Evolutionary conservation across 2,888 invertebrate species (phyloP), one percentile per base, ranked within the genome.

Genomic region (Cerastoderma edule): DNA sequence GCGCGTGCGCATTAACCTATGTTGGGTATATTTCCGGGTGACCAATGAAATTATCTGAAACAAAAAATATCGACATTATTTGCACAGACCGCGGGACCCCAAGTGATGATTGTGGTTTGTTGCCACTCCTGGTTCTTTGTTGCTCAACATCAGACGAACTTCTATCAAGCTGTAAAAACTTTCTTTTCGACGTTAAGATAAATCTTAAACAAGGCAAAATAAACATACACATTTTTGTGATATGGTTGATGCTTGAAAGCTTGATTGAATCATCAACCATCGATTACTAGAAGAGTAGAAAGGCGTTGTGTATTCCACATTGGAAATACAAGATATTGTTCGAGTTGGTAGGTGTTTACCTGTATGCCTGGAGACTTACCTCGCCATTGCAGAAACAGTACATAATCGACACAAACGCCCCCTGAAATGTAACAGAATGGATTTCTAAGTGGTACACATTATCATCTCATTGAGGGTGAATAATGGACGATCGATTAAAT

Each of bases 361-460:
- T 44, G 10, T 44, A 44, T 13, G 44, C 8, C 16, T 13, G 44
- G 44, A 44, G 10, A 28, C 67, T 67, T 56, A 91, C 91, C 88
- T 91, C 91, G 5, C 87, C 86, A 70, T 91, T 91, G 73, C 89
- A 87, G 75, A 91, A 91, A 75, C 91, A 91, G 79, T 90, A 91
- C 39, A 91, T 89, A 4, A 90, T 81, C 13, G 91, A 86, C 27
- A 91, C 90, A 67, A 91, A 85, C 0, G 90, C 85, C 5, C 91
- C 91, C 90, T 91, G 94, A 66, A 94, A 93, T 39, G 28, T 48
- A 27, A 56, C 54, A 13, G 16, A 28, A 66, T 8, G 22, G 22
- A 22, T 44, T 44, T 10, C 10, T 13, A 44, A 13, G 19, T 13
- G 19, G 10, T 13, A 19, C 44, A 44, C 10, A 10, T 44, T 44